Evolutionary conservation across 2,888 invertebrate species (phyloP).

Genomic region (Eupeodes luniger): DNA sequence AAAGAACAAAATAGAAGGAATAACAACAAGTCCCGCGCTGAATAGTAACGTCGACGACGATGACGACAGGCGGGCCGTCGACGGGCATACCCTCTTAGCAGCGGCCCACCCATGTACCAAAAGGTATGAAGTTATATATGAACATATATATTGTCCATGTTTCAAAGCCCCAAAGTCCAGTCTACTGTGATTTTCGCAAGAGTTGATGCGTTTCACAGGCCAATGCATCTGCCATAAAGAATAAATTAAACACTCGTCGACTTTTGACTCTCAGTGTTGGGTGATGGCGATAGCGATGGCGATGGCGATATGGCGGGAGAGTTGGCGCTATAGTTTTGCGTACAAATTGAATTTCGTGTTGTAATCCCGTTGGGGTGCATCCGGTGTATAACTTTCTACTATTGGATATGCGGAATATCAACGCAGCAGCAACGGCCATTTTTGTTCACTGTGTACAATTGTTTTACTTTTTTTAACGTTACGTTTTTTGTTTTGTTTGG

Average conservation of each 20-base stretch:
- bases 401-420: not conserved
- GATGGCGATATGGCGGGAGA: too few species aligned
- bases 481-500: not conserved
- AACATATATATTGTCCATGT: slow-evolving; percentile 8
- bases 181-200: slow-evolving; percentile 74
- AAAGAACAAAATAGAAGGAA: slow-evolving; percentile 1
- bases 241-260: slow-evolving; percentile 76
- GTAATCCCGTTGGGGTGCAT: slow-evolving; percentile 52
- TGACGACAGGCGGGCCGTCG: not conserved
- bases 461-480: not conserved
- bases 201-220: slow-evolving; percentile 73
- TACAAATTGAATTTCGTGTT: slow-evolving; percentile 62
- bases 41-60: not conserved
- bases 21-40: slow-evolving; percentile 9
- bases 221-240: slow-evolving; percentile 69
- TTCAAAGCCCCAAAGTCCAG: slow-evolving; percentile 67
- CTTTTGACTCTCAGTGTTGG: slow-evolving; percentile 51
- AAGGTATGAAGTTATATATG: too few species aligned
- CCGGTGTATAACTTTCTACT: slow-evolving; percentile 25
- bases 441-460: not conserved
- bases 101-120: slow-evolving; percentile 3
- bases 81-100: not conserved
- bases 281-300: too few species aligned
- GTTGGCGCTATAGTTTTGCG: slow-evolving; percentile 60
- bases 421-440: slow-evolving; percentile 6